Conservation (phyloP, 2,113 vertebrate species). For the Notarius quadriscutis region DNA sequence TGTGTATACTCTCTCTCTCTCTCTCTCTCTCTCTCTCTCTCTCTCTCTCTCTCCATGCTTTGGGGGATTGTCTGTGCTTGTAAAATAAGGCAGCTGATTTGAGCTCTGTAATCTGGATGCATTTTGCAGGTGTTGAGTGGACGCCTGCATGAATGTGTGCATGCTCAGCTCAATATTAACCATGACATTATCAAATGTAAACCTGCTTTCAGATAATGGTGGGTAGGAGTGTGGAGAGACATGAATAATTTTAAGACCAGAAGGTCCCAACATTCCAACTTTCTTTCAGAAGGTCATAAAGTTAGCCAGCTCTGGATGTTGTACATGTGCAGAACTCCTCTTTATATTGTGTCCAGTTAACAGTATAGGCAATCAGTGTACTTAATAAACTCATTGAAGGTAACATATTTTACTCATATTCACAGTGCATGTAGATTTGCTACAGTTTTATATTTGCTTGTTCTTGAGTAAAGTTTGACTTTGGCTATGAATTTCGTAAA, state of each 20-base stretch:
- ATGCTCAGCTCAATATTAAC: not conserved
- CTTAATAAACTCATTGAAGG: not conserved
- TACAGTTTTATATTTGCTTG: not conserved
- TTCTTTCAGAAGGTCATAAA: not conserved
- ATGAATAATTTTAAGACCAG: not conserved
- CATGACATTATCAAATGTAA: conserved; percentile 1
- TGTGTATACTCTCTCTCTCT: no score
- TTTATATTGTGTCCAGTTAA: not conserved
- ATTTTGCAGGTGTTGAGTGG: conserved; percentile 40
- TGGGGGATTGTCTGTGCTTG: not conserved
- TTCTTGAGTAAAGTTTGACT: not conserved
- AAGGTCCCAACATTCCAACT: not conserved
- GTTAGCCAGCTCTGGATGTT: not conserved
- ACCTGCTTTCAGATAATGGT: not conserved
- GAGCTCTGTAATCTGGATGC: not conserved
- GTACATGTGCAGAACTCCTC: not conserved
- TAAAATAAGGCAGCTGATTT: conserved; percentile 26
- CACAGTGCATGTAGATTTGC: not conserved
- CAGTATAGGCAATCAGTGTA: not conserved
- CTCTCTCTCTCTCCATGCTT: not conserved
- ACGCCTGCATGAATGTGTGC: conserved; percentile 1
- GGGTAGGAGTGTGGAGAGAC: not conserved
- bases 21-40: no score
- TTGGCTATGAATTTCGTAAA: not conserved
- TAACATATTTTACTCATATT: not conserved